Percentiles rank a stretch among this genome's conserved stretches.
These are phyloP conservation scores for Lissonota sp. DNA, from an alignment of 2,888 invertebrate genomes.

Conservation along the genomic window DNA sequence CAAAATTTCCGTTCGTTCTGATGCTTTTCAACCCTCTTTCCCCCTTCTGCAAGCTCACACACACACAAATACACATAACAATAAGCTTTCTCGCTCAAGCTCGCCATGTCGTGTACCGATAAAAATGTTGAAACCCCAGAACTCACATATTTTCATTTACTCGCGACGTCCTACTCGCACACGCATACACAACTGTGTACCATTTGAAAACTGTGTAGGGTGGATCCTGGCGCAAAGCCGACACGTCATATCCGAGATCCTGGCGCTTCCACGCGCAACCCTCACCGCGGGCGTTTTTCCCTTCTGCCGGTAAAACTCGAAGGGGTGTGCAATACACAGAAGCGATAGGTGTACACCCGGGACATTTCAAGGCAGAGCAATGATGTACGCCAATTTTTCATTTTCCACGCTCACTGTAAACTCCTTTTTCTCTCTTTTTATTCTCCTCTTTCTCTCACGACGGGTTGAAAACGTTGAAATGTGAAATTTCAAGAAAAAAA, in stretches of 20 bases:
- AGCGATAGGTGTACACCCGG: background rate
- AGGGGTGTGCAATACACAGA: background rate
- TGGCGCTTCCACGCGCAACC: background rate
- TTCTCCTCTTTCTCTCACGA: background rate
- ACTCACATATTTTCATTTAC: conserved; percentile 52
- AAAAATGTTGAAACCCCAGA: conserved; percentile 43
- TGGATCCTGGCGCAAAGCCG: conserved; percentile 15
- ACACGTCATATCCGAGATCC: conserved; percentile 29
- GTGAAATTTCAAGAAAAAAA: conserved; percentile 17
- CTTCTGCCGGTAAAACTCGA: background rate
- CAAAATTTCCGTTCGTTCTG: conserved; percentile 14
- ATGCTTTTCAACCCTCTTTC: conserved; percentile 4
- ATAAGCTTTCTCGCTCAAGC: background rate
- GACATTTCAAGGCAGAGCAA: conserved; percentile 34
- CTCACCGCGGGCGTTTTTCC: background rate
- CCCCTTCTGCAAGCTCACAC: background rate
- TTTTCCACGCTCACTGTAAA: conserved; percentile 36
- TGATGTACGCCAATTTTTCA: conserved; percentile 53
- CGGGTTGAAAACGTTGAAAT: background rate
- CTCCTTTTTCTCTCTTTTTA: conserved; percentile 1
- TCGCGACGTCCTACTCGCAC: background rate
- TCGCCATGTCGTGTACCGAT: conserved; percentile 17
- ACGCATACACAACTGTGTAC: background rate
- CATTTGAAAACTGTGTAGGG: background rate
- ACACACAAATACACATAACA: background rate